Conservation (phyloP, 2,797 vertebrate genomes). For the Oceanodroma leucorhoa region DNA sequence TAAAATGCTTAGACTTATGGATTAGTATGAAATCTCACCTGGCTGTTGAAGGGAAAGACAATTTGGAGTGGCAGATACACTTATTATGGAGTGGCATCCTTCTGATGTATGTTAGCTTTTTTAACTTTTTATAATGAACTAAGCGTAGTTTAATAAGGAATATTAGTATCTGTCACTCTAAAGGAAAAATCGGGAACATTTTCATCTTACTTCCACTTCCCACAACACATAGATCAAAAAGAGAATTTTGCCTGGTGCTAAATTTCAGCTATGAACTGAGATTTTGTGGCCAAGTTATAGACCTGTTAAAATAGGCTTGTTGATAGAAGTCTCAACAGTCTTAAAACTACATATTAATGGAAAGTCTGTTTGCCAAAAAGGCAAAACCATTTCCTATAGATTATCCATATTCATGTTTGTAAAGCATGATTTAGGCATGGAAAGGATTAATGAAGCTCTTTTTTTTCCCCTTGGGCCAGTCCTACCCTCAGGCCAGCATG, state of each 20-base stretch:
- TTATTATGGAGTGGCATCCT: not conserved
- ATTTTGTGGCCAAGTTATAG: constrained; percentile 34
- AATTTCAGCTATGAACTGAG: constrained; percentile 26
- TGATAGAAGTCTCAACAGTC: not conserved
- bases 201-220: not conserved
- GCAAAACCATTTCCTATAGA: constrained; percentile 41
- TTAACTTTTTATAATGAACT: not conserved
- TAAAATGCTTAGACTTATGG: not conserved
- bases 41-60: not conserved
- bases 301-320: constrained; percentile 11
- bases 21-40: not conserved
- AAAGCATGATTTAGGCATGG: not conserved
- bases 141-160: not conserved
- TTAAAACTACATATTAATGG: constrained; percentile 29
- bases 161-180: not conserved
- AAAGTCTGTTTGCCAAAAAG: constrained; percentile 7
- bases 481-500: not conserved
- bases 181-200: not conserved
- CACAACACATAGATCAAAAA: not conserved
- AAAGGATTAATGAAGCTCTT: not conserved
- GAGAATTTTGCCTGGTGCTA: constrained; percentile 24
- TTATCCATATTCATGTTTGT: constrained; percentile 32
- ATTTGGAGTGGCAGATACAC: not conserved
- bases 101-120: not conserved
- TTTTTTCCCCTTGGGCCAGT: not conserved